A percentile compares a stretch with the other conserved stretches of the same genome.
These are phyloP conservation scores for Acanthosepion pharaonis DNA, from an alignment of 2,888 invertebrate genomes.

Conservation along the genomic window DNA sequence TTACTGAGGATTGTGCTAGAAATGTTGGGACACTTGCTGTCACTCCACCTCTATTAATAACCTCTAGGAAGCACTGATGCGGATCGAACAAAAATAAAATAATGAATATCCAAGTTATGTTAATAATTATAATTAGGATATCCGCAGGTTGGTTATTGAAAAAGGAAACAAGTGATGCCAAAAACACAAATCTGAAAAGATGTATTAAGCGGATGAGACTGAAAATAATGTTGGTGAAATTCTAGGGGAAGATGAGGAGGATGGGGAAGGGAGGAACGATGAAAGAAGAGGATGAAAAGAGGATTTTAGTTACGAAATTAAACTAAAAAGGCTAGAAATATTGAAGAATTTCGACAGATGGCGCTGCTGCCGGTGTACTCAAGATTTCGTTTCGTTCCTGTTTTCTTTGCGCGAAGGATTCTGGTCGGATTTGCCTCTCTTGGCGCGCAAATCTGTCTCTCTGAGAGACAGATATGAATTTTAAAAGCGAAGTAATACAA, in stretches of 20 bases:
- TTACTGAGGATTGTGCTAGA: too few species aligned
- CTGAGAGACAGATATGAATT: background rate
- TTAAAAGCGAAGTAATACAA: background rate
- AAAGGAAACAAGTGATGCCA: background rate
- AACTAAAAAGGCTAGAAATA: background rate
- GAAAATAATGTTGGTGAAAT: background rate
- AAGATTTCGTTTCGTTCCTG: background rate
- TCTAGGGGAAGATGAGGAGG: background rate
- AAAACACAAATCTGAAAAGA: background rate
- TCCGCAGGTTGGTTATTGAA: too few species aligned
- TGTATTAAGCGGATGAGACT: background rate
- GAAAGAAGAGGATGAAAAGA: background rate
- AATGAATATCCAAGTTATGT: too few species aligned
- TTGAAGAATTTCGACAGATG: background rate
- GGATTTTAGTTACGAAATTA: background rate
- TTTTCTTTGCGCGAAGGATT: background rate
- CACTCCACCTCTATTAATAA: too few species aligned
- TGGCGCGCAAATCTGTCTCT: background rate
- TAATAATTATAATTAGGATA: too few species aligned
- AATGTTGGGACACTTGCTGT: too few species aligned
- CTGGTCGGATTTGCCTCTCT: background rate
- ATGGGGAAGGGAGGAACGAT: background rate
- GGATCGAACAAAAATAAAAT: too few species aligned
- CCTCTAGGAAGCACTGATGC: too few species aligned
- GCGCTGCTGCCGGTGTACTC: background rate